Percentiles rank a stretch among this genome's conserved stretches.
phyloP scores from a whole-genome alignment of 2,888 invertebrate genomes.

The Lobophora halterata region DNA sequence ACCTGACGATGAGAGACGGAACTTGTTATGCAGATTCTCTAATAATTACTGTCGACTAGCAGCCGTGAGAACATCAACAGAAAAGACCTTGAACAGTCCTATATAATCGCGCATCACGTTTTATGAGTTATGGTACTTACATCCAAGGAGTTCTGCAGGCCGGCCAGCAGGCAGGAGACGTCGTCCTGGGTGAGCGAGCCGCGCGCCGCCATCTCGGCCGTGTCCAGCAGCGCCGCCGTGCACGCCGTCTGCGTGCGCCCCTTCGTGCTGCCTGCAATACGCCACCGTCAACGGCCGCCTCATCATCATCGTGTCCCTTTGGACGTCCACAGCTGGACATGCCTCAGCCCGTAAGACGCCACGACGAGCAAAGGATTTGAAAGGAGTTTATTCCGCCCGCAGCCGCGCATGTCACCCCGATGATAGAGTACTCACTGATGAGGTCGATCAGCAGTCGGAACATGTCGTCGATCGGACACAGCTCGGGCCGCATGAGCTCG shows the following conservation, averaged over 20 bases:
- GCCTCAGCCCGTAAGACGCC: too few species aligned
- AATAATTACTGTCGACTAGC: too few species aligned
- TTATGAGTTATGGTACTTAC: constrained; percentile 37
- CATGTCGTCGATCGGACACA: constrained; percentile 91
- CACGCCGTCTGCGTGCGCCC: constrained; percentile 90
- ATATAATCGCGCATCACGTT: constrained; percentile 16
- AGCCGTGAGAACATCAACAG: too few species aligned
- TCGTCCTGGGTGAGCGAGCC: constrained; percentile 83
- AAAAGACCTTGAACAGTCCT: too few species aligned
- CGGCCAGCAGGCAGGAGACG: constrained; percentile 87
- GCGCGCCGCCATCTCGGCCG: constrained; percentile 88
- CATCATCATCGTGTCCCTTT: too few species aligned
- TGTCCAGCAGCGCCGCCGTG: constrained; percentile 89
- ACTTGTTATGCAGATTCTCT: neutral
- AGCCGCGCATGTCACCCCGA: constrained; percentile 42
- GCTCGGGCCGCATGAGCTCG: constrained; percentile 85
- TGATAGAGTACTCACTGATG: constrained; percentile 85
- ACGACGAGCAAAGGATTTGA: too few species aligned
- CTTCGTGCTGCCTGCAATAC: constrained; percentile 74
- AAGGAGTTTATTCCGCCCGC: neutral
- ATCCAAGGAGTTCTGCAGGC: constrained; percentile 86
- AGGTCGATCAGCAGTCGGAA: constrained; percentile 89
- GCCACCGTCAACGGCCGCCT: too few species aligned
- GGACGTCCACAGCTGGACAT: too few species aligned
- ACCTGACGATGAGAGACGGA: constrained; percentile 54